Percentiles rank a stretch among this genome's conserved stretches.
phyloP scores from a whole-genome alignment of 2,888 invertebrate species.

The Taenaris catops region DNA sequence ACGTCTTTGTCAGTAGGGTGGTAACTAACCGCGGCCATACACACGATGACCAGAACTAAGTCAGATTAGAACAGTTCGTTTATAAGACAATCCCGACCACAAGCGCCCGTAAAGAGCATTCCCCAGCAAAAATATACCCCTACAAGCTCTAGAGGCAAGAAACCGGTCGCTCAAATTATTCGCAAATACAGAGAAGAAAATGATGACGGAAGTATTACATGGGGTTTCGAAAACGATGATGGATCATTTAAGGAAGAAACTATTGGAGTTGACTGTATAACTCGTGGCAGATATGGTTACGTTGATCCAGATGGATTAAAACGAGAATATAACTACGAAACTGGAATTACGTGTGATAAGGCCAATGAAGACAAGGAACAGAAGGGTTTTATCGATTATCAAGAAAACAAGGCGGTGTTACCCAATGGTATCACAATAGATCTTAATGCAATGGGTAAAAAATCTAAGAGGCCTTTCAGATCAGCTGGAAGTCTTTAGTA shows the following conservation, averaged over 20 bases:
- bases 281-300: constrained; percentile 90
- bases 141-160: constrained; percentile 72
- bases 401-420: constrained; percentile 85
- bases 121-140: constrained; percentile 64
- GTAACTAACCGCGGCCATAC: no score
- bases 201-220: constrained; percentile 89
- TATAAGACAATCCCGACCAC: constrained; percentile 69
- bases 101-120: constrained; percentile 51
- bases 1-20: no score
- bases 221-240: constrained; percentile 94
- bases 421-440: constrained; percentile 87
- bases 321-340: constrained; percentile 90
- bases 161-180: constrained; percentile 86
- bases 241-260: constrained; percentile 92
- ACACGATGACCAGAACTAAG: no score
- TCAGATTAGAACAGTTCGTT: no score
- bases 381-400: constrained; percentile 85
- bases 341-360: constrained; percentile 86
- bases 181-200: constrained; percentile 89
- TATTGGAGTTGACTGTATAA: constrained; percentile 88
- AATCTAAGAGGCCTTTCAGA: constrained; percentile 83
- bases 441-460: constrained; percentile 85
- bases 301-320: constrained; percentile 90
- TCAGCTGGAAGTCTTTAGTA: constrained; percentile 69
- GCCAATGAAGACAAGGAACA: constrained; percentile 74